Conservation (phyloP, 2,888 invertebrate genomes). For the Nasonovia ribisnigri region DNA sequence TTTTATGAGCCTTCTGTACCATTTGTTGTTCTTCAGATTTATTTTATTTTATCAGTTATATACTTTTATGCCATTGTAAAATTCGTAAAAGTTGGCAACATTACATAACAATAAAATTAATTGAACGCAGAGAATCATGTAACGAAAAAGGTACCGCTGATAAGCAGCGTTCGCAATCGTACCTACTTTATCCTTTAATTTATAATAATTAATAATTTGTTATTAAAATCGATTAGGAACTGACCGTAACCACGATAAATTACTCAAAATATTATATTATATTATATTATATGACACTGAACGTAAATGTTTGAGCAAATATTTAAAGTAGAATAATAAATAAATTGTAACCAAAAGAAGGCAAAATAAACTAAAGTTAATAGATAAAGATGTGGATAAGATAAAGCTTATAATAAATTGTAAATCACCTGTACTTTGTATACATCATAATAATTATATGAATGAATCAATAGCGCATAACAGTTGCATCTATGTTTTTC, state of each 20-base stretch:
- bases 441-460: background rate
- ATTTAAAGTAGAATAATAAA: background rate
- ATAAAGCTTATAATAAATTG: background rate
- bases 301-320: background rate
- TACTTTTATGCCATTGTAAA: background rate
- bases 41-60: background rate
- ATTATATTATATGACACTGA: background rate
- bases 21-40: background rate
- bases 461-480: background rate
- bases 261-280: background rate
- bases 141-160: background rate
- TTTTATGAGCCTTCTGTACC: background rate
- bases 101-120: background rate
- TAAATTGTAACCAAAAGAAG: background rate
- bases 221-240: background rate
- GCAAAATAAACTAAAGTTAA: background rate
- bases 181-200: background rate
- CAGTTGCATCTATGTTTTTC: background rate
- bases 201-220: background rate
- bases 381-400: too few relatives aligned
- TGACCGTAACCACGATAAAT: background rate
- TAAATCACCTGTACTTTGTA: background rate
- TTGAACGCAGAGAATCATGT: background rate
- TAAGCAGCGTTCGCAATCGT: background rate
- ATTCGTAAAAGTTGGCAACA: background rate